phyloP scores from a whole-genome alignment of 2,888 invertebrate genomes.

The Eretmocerus hayati region DNA sequence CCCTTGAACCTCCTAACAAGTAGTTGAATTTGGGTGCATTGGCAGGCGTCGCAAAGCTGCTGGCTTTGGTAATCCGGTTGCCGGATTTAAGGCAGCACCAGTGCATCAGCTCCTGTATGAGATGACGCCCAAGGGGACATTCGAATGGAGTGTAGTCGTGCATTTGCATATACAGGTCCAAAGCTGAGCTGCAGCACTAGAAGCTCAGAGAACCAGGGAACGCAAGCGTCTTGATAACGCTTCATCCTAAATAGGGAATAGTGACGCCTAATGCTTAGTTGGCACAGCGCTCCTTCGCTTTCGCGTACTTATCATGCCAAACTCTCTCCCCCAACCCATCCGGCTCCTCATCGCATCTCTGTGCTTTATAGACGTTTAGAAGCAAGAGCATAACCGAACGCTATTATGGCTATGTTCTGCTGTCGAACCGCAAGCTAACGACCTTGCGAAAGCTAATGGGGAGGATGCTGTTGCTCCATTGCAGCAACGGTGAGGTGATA shows the following conservation, averaged over 20 bases:
- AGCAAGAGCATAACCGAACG: slow-evolving; percentile 34
- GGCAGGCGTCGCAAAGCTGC: no score
- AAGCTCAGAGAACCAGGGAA: slow-evolving; percentile 1
- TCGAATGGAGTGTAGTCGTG: not conserved
- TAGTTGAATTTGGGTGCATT: no score
- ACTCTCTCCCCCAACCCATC: not conserved
- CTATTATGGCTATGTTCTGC: slow-evolving; percentile 26
- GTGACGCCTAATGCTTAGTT: slow-evolving; percentile 31
- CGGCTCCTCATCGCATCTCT: no score
- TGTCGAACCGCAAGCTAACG: slow-evolving; percentile 45
- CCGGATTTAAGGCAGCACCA: no score
- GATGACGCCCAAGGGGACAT: not conserved
- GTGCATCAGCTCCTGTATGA: no score
- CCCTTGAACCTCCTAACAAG: no score
- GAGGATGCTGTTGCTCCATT: slow-evolving; percentile 5
- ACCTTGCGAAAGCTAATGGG: slow-evolving; percentile 40
- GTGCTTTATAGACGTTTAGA: no score
- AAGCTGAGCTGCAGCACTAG: no score
- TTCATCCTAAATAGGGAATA: slow-evolving; percentile 32
- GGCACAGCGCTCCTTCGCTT: not conserved
- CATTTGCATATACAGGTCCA: not conserved
- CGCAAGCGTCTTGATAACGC: slow-evolving; percentile 34
- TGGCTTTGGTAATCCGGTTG: no score
- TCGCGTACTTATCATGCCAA: not conserved
- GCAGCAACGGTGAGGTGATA: slow-evolving; percentile 30